Evolutionary conservation across 2,113 vertebrate genomes (phyloP), one percentile per base, ranked within the genome.

Genomic region (Xiphorhynchus elegans): DNA sequence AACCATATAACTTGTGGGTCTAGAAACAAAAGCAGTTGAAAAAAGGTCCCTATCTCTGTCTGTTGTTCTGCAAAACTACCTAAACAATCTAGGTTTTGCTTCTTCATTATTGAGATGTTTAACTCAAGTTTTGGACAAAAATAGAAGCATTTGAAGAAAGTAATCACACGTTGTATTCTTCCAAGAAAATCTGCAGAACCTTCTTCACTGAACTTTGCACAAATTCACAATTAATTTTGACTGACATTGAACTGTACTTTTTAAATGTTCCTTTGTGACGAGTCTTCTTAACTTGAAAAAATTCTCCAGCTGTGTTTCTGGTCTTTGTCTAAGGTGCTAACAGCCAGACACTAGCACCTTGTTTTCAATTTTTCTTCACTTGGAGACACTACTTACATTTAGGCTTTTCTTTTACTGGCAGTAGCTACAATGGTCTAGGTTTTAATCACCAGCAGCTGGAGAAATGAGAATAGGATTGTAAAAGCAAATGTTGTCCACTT

Each of bases 361-460:
- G 85, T 92, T 96, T 91, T 90, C 90, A 81, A 49, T 88, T 92
- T 87, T 86, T 60, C 39, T 60, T 93, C 63, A 83, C 63, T 66
- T 80, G 49, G 55, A 95, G 72, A 67, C 59, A 67, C 25, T 62
- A 53, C 90, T 90, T 94, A 55, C 39, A 50, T 70, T 70, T 59
- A 89, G 80, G 59, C n/a, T 91, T 95, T 92, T 86, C 17, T 90
- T 95, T 84, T 64, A 60, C 62, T 93, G 85, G 76, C n/a, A 8
- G 75, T 84, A 91, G 75, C 60, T 92, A 19, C 72, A 52, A 26
- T 72, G 79, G 69, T 69, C 85, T 75, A 68, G 47, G 90, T 52
- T 96, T 93, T 94, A 89, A 91, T 95, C 80, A 68, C 35, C 85
- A 93, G 68, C 88, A 92, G 73, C 88, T 95, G 92, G 68, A 90